phyloP scores from a whole-genome alignment of 2,113 vertebrate genomes.

The Capricornis sumatraensis region DNA sequence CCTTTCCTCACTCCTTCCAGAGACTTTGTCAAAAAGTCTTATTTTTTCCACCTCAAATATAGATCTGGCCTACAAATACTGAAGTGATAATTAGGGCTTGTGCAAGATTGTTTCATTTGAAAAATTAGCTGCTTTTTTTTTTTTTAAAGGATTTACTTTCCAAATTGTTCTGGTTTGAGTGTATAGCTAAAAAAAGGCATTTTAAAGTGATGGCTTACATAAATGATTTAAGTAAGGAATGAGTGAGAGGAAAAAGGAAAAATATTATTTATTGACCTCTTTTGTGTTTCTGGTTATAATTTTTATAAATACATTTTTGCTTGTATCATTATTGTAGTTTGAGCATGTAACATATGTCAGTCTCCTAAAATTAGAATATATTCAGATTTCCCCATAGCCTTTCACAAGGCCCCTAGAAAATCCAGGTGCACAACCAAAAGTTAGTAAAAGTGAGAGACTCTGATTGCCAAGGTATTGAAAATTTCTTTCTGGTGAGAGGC shows the following conservation, averaged over 20 bases:
- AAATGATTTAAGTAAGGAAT: conserved; percentile 15
- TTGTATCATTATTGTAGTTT: neutral
- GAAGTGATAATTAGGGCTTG: conserved; percentile 65
- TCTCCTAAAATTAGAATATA: conserved; percentile 52
- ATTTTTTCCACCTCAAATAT: conserved; percentile 51
- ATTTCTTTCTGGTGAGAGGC: neutral
- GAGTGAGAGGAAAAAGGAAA: neutral
- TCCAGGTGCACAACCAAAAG: conserved; percentile 27
- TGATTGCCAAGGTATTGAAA: conserved; percentile 23
- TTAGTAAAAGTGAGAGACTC: conserved; percentile 3
- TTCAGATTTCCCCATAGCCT: neutral
- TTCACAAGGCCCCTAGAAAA: conserved; percentile 4
- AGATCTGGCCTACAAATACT: conserved; percentile 51
- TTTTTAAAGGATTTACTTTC: neutral
- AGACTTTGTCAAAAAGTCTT: conserved; percentile 61
- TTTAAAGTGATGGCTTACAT: conserved; percentile 18
- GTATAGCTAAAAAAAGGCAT: neutral
- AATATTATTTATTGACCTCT: neutral
- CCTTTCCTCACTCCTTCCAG: conserved; percentile 55
- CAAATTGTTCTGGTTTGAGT: conserved; percentile 24
- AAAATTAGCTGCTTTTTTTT: conserved; percentile 43
- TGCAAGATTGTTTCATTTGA: conserved; percentile 52
- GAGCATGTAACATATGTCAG: neutral
- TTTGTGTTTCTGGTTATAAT: neutral
- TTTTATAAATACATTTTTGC: neutral